phyloP scores from a whole-genome alignment of 2,797 vertebrate species.

The Cygnus olor region DNA sequence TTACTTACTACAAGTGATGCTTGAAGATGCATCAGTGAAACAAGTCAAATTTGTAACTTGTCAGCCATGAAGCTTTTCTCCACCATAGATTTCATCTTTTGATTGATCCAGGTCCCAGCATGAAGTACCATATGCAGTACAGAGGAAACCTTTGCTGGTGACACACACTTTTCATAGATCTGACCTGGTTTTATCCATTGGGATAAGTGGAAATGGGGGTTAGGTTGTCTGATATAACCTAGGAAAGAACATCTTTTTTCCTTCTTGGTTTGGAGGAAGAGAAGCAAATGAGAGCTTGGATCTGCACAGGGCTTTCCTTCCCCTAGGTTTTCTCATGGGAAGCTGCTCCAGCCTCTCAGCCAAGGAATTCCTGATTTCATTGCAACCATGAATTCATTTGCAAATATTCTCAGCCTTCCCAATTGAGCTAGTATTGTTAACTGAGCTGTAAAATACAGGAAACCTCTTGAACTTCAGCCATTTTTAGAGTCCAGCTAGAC shows the following conservation, averaged over 20 bases:
- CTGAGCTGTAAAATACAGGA: not conserved
- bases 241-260: not conserved
- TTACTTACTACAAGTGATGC: not conserved
- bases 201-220: not conserved
- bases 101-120: not conserved
- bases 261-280: not conserved
- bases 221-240: not conserved
- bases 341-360: not conserved
- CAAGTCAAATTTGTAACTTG: not conserved
- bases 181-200: not conserved
- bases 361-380: not conserved
- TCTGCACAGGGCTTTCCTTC: not conserved
- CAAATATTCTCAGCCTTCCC: not conserved
- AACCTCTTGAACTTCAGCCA: not conserved
- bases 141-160: not conserved
- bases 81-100: not conserved
- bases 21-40: not conserved
- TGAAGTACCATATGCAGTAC: fast-evolving
- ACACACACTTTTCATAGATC: not conserved
- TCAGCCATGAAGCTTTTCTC: not conserved
- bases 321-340: not conserved
- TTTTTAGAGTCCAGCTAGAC: not conserved
- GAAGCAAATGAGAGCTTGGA: not conserved
- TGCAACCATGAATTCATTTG: not conserved
- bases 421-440: not conserved